Evolutionary conservation across 2,113 vertebrate genomes (phyloP).

Genomic region (Elanus axillaris): DNA sequence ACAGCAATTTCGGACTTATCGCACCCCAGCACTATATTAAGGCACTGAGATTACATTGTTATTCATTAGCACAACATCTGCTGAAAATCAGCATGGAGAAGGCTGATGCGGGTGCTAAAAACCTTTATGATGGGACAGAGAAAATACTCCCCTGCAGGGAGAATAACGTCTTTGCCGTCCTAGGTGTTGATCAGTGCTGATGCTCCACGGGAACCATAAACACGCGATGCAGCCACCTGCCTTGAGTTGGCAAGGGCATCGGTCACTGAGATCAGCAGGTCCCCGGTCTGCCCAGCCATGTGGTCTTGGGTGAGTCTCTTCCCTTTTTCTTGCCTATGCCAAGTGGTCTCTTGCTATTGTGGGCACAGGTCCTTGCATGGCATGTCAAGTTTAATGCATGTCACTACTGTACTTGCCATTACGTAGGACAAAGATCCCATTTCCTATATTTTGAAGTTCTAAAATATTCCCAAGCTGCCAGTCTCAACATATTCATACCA

Average conservation of each 20-base stretch:
- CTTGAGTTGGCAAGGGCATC: accelerated
- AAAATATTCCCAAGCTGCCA: background rate
- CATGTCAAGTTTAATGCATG: accelerated
- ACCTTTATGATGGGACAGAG: background rate
- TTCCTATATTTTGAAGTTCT: background rate
- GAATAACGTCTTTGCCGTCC: background rate
- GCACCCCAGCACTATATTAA: slow-evolving; percentile 76
- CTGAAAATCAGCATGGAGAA: slow-evolving; percentile 60
- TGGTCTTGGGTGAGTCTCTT: background rate
- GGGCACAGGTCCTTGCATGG: background rate
- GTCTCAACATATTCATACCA: background rate
- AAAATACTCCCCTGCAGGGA: background rate
- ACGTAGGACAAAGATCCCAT: accelerated
- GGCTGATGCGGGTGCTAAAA: slow-evolving; percentile 39
- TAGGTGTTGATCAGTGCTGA: accelerated
- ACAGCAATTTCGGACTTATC: slow-evolving; percentile 78
- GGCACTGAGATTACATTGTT: slow-evolving; percentile 73
- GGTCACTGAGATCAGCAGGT: background rate
- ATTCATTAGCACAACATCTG: slow-evolving; percentile 75
- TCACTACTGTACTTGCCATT: accelerated
- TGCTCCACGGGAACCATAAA: accelerated
- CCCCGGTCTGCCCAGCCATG: background rate
- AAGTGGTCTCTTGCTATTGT: accelerated
- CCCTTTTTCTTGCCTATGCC: background rate
- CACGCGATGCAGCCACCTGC: accelerated